Base-by-base conservation (phyloP, 2,888 invertebrate species). In the Adineta ricciae region DNA sequence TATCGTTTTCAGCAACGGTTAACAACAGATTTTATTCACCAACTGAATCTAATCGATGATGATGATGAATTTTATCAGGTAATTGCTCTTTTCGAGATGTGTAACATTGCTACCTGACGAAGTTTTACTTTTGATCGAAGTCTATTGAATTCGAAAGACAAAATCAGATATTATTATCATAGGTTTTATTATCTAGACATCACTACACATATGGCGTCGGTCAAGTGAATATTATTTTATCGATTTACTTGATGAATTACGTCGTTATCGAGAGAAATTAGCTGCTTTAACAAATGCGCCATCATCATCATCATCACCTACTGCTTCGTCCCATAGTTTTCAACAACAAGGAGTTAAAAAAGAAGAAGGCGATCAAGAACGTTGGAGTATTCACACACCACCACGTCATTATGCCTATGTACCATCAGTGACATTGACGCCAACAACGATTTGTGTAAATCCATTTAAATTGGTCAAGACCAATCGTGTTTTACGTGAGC, bases 171-270 rank as follows among this genome's bases (percentile, higher is more conserved):
- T 32, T 19, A 64, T 64, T 64, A 64, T 64, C 64, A 64, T 32
- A 64, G 78, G 78, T 78, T 78, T 78, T 78, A 78, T 78, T 78
- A 41, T 78, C 41, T 41, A 78, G 41, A n/a, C 78, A 78, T 78
- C 78, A 78, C n/a, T 78, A 5, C 78, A 78, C 41, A 41, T 78
- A 78, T 78, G 78, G 78, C 78, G 78, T 41, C 78, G 78, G 21
- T 38, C 78, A 78, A 78, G 24, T 41, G 78, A 78, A 78, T 78
- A 78, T 78, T 41, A 78, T 78, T 78, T 78, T 41, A 24, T 78
- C n/a, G 38, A 38, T 41, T 41, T 78, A 78, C 41, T 41, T n/a
- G 78, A 2, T 78, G 78, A 78, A 78, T 78, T 78, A 78, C 21
- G 38, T 78, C 78, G 78, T 41, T 78, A 78, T 78, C 38, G n/a